Base-by-base conservation (phyloP, 2,797 vertebrate genomes). In the Prionace glauca region DNA sequence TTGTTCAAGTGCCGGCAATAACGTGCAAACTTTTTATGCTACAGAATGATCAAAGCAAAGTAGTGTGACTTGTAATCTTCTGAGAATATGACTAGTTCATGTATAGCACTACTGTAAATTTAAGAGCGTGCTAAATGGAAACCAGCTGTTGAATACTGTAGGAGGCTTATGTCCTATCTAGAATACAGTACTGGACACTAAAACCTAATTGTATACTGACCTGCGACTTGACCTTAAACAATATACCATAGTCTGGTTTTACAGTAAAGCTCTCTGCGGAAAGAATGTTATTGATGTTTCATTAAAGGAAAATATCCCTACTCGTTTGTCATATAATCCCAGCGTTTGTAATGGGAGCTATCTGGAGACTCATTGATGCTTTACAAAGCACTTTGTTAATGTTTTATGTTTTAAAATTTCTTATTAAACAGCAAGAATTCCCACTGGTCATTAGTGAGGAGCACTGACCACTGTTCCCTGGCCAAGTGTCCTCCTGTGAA, bases 21-120 rank as follows among this genome's bases (percentile, higher is more conserved):
- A 72, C 56, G 67, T 32, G 56, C 93, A 74, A 95, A 77, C 26
- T 72, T 92, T 92, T 92, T 92, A 92, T 92, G 62, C 90, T 9
- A 77, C 93, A 74, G 16, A 95, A 77, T 60, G 93, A 95, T 74
- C 93, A 95, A 72, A 91, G 14, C 60, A 62, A 60, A 74, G 71
- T 50, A 72, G 26, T 50, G 26, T 45, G 26, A 8, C 69, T 77
- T 95, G 93, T 77, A 60, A 77, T 77, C 71, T 56, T 77, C 18
- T 7, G 93, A 95, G 93, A 95, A 9, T 95, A 95, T 77, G 26
- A 74, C 69, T 77, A n/a, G 93, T 77, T 95, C 93, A 95, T 72
- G 71, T 72, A 77, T 56, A 50, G 72, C 93, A 95, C 93, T 77
- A 95, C 93, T 95, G 93, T 95, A 95, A 95, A 95, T 77, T 95